Base-by-base conservation (phyloP, 2,797 vertebrate species). In the Allobates femoralis region DNA sequence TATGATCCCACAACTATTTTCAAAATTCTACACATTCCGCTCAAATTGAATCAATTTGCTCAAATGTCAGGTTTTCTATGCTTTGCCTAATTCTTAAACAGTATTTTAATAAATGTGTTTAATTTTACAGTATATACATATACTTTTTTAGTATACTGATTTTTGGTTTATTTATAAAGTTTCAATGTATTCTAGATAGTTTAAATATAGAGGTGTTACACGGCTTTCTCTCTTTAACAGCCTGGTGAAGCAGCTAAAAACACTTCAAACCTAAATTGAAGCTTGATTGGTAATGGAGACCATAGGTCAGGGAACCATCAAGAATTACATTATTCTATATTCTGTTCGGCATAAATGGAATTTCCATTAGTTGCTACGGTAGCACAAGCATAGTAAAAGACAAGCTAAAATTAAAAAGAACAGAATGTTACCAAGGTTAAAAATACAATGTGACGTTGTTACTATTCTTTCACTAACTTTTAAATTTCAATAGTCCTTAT, bases 371-470 rank as follows among this genome's bases (percentile, higher is more conserved):
- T 90, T 90, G 23, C 30, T 78, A 34, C 28, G 53, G 5, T 74
- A 89, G 80, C 86, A 90, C 87, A 78, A 88, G 51, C 64, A 77
- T 88, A 79, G 69, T 89, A 26, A 85, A 73, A 26, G 5, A 81
- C 83, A 84, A 83, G 77, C 26, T 90, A 76, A 87, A 91, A 89
- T 90, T 81, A 88, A 76, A 90, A 89, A 83, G 82, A 67, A 84
- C 7, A 79, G 58, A 51, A 1, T 18, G 11, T 81, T 91, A 88
- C 64, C 81, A 89, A 85, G 76, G 90, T 89, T 90, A 83, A 89
- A 86, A 78, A 64, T 86, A 82, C 77, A 87, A 83, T 71, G 75
- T 77, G 69, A 6, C 81, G 46, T 56, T 85, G 89, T 86, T 46
- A 88, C 11, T n/a, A 11, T 21, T 14, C 50, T 46, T 64, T 85